phyloP scores from a whole-genome alignment of 2,113 vertebrate species.

The Nettapus auritus region DNA sequence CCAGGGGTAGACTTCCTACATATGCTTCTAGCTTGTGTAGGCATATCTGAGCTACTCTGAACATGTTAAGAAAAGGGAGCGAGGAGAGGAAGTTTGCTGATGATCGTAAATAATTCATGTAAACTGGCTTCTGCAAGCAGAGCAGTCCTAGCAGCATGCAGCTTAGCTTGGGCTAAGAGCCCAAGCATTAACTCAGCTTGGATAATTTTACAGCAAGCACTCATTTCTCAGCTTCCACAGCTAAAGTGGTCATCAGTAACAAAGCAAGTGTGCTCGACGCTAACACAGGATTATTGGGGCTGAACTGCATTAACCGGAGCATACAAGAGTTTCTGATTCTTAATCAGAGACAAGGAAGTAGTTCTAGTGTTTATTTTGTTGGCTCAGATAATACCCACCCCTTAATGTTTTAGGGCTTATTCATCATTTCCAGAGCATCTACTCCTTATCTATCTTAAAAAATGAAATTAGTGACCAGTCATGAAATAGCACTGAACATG shows the following conservation, averaged over 20 bases:
- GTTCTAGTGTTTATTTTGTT: background rate
- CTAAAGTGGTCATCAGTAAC: background rate
- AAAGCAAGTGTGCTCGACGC: background rate
- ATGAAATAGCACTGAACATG: background rate
- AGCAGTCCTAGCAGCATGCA: background rate
- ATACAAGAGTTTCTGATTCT: background rate
- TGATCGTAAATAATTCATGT: background rate
- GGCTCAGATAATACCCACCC: background rate
- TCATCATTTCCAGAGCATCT: background rate
- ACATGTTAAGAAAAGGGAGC: background rate
- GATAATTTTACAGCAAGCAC: background rate
- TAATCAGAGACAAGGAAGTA: background rate
- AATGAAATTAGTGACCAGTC: background rate
- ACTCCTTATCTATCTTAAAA: background rate
- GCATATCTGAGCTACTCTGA: background rate
- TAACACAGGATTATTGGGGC: rapidly evolving
- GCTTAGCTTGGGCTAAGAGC: background rate
- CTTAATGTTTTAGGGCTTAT: background rate
- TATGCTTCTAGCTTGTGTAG: background rate
- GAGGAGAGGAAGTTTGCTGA: background rate
- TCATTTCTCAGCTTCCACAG: background rate
- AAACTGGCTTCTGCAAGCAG: background rate
- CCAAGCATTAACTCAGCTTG: background rate
- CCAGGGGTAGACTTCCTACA: background rate
- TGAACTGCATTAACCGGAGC: background rate